A percentile compares a stretch with the other conserved stretches of the same genome.
Conservation (phyloP, 2,113 vertebrate species). For the Crotalus tigris region DNA sequence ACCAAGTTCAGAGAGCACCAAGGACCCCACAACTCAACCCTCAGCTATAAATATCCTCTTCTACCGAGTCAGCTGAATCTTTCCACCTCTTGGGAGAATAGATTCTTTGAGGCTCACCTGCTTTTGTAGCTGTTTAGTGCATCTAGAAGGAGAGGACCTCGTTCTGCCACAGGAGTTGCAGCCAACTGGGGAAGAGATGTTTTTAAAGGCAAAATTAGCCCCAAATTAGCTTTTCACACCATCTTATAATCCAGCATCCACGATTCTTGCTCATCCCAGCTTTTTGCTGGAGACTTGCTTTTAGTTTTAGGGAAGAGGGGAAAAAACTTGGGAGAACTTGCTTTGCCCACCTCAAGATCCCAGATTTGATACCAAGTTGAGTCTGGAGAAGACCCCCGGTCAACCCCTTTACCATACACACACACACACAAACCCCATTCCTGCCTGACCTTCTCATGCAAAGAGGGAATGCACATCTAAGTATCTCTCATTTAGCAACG, state of each 20-base stretch:
- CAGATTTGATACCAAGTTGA: not conserved
- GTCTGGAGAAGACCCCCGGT: not conserved
- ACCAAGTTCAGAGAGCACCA: no score
- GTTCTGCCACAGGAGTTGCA: conserved; percentile 80
- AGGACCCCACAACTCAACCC: no score
- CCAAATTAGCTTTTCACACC: not conserved
- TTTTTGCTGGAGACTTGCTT: not conserved
- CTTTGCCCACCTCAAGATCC: not conserved
- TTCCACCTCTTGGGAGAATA: not conserved
- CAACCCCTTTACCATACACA: not conserved
- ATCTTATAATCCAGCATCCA: not conserved
- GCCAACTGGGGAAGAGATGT: conserved; percentile 73
- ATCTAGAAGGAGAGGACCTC: conserved; percentile 83
- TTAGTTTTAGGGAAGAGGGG: not conserved
- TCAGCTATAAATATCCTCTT: no score
- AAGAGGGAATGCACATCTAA: not conserved
- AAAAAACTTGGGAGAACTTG: not conserved
- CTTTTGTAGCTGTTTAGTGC: conserved; percentile 97
- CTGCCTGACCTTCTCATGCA: not conserved
- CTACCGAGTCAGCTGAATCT: not conserved
- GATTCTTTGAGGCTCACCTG: conserved; percentile 70
- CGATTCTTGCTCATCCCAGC: not conserved
- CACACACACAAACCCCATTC: not conserved
- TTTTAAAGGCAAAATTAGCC: not conserved
- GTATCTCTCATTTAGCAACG: not conserved